Conservation (phyloP, 2,797 vertebrate species). For the Protonibea diacanthus region DNA sequence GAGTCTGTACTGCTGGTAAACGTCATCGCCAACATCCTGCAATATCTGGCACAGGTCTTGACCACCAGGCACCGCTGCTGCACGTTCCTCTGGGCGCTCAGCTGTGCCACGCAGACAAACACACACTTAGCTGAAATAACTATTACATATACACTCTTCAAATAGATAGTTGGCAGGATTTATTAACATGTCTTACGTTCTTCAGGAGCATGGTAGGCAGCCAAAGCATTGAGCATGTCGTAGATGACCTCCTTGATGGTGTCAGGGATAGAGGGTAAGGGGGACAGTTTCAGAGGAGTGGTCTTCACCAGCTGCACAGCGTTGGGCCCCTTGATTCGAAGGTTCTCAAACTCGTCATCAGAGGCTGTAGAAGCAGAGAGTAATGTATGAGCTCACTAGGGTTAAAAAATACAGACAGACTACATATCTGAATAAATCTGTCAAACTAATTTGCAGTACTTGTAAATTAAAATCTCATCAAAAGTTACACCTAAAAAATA, state of each 20-base stretch:
- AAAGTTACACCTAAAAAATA: not conserved
- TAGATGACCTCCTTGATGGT: constrained; percentile 97
- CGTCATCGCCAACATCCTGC: constrained; percentile 94
- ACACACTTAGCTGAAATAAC: not conserved
- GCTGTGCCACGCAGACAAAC: constrained; percentile 70
- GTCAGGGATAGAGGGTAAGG: constrained; percentile 93
- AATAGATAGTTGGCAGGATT: not conserved
- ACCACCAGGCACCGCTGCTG: constrained; percentile 82
- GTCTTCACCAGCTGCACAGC: constrained; percentile 97
- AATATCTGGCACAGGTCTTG: constrained; percentile 95
- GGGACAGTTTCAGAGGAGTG: constrained; percentile 93
- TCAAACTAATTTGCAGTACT: not conserved
- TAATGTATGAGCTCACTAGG: not conserved
- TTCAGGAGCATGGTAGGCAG: constrained; percentile 95
- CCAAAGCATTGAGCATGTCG: constrained; percentile 97
- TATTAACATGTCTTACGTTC: constrained; percentile 86
- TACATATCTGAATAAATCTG: not conserved
- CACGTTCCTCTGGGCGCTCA: constrained; percentile 89
- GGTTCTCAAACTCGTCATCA: constrained; percentile 97
- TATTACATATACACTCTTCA: not conserved
- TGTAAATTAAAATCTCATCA: not conserved
- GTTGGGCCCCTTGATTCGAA: constrained; percentile 96
- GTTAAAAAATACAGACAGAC: not conserved
- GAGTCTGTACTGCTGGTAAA: constrained; percentile 95
- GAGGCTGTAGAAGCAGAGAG: constrained; percentile 84